Evolutionary conservation across 2,797 vertebrate genomes (phyloP), one percentile per base, ranked within the genome.

Genomic region (Coregonus ussuriensis): DNA sequence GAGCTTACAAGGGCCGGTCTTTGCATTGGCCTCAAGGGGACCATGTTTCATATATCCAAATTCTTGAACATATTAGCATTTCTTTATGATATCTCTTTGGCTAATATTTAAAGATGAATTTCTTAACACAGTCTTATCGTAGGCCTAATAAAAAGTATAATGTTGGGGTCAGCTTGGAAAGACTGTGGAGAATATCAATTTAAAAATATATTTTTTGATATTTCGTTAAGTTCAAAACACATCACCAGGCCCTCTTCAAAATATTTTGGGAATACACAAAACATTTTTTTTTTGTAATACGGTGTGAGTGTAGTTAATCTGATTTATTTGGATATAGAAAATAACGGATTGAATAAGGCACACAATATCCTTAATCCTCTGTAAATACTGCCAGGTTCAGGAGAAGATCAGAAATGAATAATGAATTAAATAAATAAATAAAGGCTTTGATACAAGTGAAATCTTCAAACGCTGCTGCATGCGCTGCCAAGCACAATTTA

Each of bases 361-460:
- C 76, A 67, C 74, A 77, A 78, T 71, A 70, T 59, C 71, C 54
- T 47, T 74, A 78, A 80, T 54, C 76, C 81, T 83, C 75, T 59
- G 78, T 73, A 78, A 72, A 81, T 81, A 53, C 77, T 78, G 71
- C 53, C 65, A 75, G 76, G 21, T 68, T 81, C 66, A 74, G 62
- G 68, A 71, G 69, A 84, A 71, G 69, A 84, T 54, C 63, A 82
- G 79, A 73, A 73, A 77, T 80, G 76, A 82, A 83, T 79, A 75
- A 82, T 41, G 85, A 77, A 78, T 82, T 13, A 88, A 82, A 85
- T 84, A 75, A 84, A 21, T 59, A 6, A 85, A 90, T 77, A 78
- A 83, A 71, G 52, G 72, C 77, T 90, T 89, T 92, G 86, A 92
- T 90, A 90, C 82, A 77, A 59, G 51, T 78, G 71, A 69, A 78